Conservation (phyloP, 2,888 invertebrate species). For the Drosophila kuntzei region DNA sequence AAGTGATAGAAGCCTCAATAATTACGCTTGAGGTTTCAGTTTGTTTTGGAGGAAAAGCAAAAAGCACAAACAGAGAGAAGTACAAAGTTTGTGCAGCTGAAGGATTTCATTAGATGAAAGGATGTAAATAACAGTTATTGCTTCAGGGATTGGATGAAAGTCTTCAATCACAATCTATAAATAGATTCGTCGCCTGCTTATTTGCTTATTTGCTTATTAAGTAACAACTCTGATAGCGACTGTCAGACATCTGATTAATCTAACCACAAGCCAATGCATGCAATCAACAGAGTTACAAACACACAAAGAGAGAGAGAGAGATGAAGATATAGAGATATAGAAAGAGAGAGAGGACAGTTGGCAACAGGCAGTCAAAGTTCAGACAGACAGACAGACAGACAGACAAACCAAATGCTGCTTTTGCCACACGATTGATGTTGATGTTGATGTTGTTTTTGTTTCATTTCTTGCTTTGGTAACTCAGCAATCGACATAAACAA, state of each 20-base stretch:
- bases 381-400: constrained; percentile 20
- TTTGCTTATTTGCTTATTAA: constrained; percentile 43
- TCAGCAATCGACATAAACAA: constrained; percentile 43
- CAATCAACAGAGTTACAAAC: constrained; percentile 29
- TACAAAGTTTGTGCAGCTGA: constrained; percentile 1
- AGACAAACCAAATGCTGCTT: constrained; percentile 15
- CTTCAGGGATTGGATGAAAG: constrained; percentile 21
- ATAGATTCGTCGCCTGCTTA: constrained; percentile 33
- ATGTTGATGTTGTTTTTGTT: constrained; percentile 17
- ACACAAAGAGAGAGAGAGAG: not conserved
- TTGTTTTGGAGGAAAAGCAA: not conserved
- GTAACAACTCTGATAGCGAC: constrained; percentile 28
- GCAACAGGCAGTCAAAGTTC: constrained; percentile 41
- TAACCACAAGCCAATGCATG: constrained; percentile 27
- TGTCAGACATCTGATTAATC: constrained; percentile 48
- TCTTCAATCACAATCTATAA: constrained; percentile 51
- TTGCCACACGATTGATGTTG: constrained; percentile 19
- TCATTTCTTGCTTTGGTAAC: constrained; percentile 30
- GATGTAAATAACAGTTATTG: constrained; percentile 29
- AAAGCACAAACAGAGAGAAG: not conserved
- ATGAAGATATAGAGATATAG: not conserved
- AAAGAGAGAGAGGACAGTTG: constrained; percentile 1
- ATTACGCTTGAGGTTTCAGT: constrained; percentile 1
- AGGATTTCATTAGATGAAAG: constrained; percentile 36
- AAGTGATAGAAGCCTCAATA: not conserved